Conservation (phyloP, 2,113 vertebrate genomes). For the Tichodroma muraria region DNA sequence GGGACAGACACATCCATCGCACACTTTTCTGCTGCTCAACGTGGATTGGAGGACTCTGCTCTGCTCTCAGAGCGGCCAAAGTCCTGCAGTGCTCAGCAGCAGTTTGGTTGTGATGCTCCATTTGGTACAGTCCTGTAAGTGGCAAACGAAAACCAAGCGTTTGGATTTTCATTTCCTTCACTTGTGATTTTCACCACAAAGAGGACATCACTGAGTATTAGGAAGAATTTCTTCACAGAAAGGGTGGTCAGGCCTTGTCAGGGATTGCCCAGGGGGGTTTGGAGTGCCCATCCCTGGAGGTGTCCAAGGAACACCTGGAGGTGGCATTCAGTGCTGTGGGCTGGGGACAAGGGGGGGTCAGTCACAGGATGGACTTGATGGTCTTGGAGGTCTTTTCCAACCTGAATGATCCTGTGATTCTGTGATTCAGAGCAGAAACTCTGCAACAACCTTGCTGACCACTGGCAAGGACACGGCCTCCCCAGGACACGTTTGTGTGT, state of each 20-base stretch:
- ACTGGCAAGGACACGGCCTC: not conserved
- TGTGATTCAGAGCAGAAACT: not conserved
- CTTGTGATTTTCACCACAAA: not conserved
- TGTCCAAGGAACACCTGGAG: accelerated
- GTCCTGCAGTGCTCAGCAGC: not conserved
- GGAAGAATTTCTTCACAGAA: not conserved
- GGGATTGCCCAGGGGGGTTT: not conserved
- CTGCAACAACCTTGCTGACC: not conserved
- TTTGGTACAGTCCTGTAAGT: not conserved
- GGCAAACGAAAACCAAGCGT: not conserved
- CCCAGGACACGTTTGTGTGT: not conserved
- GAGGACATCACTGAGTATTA: not conserved
- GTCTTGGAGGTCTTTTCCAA: not conserved
- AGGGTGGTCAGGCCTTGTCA: not conserved
- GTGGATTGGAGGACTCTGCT: accelerated
- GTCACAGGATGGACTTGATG: accelerated
- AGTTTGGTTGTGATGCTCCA: not conserved
- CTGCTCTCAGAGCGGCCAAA: not conserved
- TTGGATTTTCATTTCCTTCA: not conserved
- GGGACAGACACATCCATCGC: not conserved
- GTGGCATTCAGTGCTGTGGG: not conserved
- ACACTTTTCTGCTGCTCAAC: not conserved
- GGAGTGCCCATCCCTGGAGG: not conserved
- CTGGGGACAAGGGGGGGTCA: not conserved
- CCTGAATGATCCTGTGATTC: not conserved